Conservation (phyloP, 1,140 invertebrate species). For the Dendrolimus kikuchii region DNA sequence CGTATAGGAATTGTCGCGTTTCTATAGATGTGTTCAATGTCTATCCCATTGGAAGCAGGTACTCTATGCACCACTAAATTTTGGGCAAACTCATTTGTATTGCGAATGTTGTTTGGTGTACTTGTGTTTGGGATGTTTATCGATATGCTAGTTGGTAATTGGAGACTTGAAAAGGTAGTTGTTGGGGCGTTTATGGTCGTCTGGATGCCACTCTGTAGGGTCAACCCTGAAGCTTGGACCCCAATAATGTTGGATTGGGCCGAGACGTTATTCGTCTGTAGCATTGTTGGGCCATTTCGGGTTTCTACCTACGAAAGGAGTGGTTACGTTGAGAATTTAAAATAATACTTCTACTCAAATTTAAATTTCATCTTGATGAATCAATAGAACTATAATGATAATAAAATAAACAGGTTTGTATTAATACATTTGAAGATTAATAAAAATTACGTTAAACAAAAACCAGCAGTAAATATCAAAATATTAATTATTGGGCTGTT, state of each 20-base stretch:
- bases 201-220: slow-evolving; percentile 41
- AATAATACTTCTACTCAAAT: neutral
- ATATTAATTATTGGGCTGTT: too few relatives aligned
- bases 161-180: slow-evolving; percentile 33
- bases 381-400: neutral
- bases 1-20: slow-evolving; percentile 31
- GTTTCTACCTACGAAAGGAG: slow-evolving; percentile 43
- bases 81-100: slow-evolving; percentile 42
- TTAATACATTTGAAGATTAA: too few relatives aligned
- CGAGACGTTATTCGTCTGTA: slow-evolving; percentile 29
- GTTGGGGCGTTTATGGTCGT: slow-evolving; percentile 31
- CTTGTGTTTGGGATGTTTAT: slow-evolving; percentile 43
- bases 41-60: slow-evolving; percentile 39
- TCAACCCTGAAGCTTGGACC: slow-evolving; percentile 36
- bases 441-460: too few relatives aligned
- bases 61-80: slow-evolving; percentile 49
- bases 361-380: neutral
- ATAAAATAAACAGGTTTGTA: too few relatives aligned
- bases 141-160: slow-evolving; percentile 38
- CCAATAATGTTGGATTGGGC: slow-evolving; percentile 36
- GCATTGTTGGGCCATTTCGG: slow-evolving; percentile 42
- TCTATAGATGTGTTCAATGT: slow-evolving; percentile 39
- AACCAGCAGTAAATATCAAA: too few relatives aligned
- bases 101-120: slow-evolving; percentile 34
- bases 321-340: neutral